Evolutionary conservation across 2,888 invertebrate species (phyloP).

Genomic region (Coenonympha arcania): DNA sequence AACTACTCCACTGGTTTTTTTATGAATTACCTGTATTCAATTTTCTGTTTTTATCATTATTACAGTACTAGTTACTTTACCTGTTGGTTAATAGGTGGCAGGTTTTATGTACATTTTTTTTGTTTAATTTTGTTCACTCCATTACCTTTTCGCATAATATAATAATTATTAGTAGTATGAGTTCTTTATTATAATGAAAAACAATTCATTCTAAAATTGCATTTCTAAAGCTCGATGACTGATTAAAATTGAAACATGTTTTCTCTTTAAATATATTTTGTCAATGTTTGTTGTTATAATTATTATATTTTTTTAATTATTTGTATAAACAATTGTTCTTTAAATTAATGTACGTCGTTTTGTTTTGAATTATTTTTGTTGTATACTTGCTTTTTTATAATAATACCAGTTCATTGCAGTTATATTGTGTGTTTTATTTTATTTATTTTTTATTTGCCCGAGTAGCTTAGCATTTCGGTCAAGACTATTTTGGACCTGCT

Average conservation of each 20-base stretch:
- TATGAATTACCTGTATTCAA: slow-evolving; percentile 39
- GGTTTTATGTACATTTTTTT: slow-evolving; percentile 45
- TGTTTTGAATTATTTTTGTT: slow-evolving; percentile 83
- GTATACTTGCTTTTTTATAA: slow-evolving; percentile 83
- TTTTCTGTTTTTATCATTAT: slow-evolving; percentile 37
- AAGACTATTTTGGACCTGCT: slow-evolving; percentile 39
- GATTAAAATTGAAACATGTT: slow-evolving; percentile 72
- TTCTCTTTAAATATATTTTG: slow-evolving; percentile 75
- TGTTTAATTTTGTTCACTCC: slow-evolving; percentile 33
- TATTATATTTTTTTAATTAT: slow-evolving; percentile 78
- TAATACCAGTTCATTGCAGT: slow-evolving; percentile 83
- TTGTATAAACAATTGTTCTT: slow-evolving; percentile 82
- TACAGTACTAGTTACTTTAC: slow-evolving; percentile 46
- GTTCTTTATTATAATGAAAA: slow-evolving; percentile 48
- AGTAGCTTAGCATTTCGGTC: slow-evolving; percentile 51
- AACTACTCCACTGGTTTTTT: slow-evolving; percentile 48
- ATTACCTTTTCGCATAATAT: slow-evolving; percentile 62
- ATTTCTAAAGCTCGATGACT: slow-evolving; percentile 71
- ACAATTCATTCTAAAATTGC: slow-evolving; percentile 70
- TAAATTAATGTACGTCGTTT: slow-evolving; percentile 85
- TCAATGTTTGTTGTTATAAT: slow-evolving; percentile 76
- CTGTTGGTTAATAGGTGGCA: slow-evolving; percentile 49
- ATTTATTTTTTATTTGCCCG: slow-evolving; percentile 56
- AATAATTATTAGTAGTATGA: slow-evolving; percentile 51
- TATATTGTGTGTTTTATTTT: slow-evolving; percentile 78